Percentiles rank a stretch among this genome's conserved stretches.
Conservation (phyloP, 37 sponge, comb jelly and placozoan species). For the Halichondria panicea region DNA sequence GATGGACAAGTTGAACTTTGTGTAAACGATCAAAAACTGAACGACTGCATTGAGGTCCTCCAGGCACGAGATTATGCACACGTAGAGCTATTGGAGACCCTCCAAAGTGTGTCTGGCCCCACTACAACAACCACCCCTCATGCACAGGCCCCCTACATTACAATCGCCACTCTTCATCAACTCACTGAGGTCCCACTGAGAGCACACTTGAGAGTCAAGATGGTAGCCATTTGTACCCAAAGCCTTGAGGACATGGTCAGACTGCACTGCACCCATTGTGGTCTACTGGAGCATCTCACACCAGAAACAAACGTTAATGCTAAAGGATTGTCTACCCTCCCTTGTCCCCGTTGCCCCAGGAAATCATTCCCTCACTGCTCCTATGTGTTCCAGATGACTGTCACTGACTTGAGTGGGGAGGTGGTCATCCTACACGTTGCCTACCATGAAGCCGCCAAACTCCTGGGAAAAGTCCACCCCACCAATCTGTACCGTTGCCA, state of each 20-base stretch:
- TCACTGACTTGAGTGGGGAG: slow-evolving; percentile 19
- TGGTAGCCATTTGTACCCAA: neutral
- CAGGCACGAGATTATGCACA: neutral
- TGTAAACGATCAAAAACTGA: neutral
- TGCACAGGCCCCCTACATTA: neutral
- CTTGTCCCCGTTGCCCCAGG: neutral
- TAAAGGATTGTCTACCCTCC: neutral
- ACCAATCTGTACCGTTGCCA: slow-evolving; percentile 19
- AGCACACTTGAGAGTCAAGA: slow-evolving; percentile 18
- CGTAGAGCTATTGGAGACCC: neutral
- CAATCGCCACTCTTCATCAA: slow-evolving; percentile 1
- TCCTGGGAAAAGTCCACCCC: slow-evolving; percentile 18
- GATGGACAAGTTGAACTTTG: slow-evolving; percentile 8
- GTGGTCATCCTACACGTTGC: neutral
- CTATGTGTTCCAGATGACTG: slow-evolving; percentile 28
- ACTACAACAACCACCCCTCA: neutral
- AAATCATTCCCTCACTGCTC: neutral
- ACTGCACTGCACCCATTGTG: slow-evolving; percentile 15
- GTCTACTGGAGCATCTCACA: neutral
- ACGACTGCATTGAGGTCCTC: neutral
- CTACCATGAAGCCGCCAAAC: neutral
- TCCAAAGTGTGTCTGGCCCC: neutral
- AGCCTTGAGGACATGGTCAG: slow-evolving; percentile 23
- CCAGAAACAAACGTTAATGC: neutral
- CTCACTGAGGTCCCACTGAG: neutral